These are phyloP conservation scores for Phrynosoma platyrhinos DNA, from an alignment of 2,113 vertebrate genomes.

Conservation along the genomic window DNA sequence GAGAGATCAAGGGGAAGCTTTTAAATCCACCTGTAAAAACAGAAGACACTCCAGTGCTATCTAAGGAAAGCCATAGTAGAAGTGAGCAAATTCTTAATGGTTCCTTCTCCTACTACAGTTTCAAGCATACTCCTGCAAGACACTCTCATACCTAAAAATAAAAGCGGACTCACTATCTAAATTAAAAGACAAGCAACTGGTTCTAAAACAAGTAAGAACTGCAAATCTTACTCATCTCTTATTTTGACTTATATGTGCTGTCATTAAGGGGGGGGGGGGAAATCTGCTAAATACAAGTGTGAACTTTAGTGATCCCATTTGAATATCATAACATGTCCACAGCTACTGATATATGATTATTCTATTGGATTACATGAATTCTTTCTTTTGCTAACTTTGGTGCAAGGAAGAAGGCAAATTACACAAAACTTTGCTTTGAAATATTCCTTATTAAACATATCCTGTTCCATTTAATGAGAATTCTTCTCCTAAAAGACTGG, in stretches of 20 bases:
- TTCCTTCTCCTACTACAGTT: slow-evolving; percentile 1
- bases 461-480: background rate
- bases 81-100: background rate
- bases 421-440: background rate
- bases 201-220: background rate
- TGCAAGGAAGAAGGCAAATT: background rate
- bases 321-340: background rate
- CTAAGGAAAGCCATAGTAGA: slow-evolving; percentile 4
- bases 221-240: background rate
- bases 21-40: background rate
- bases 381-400: background rate
- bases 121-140: background rate
- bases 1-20: background rate
- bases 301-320: background rate
- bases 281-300: background rate
- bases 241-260: background rate
- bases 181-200: background rate
- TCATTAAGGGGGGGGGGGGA: background rate
- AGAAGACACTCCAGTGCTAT: background rate
- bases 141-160: slow-evolving; percentile 11
- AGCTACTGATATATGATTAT: background rate
- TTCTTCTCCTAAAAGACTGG: background rate
- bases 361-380: background rate
- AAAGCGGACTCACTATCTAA: background rate
- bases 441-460: background rate